Evolutionary conservation across 2,888 invertebrate genomes (phyloP), one percentile per base, ranked within the genome.

Genomic region (Eubasilissa splendida): DNA sequence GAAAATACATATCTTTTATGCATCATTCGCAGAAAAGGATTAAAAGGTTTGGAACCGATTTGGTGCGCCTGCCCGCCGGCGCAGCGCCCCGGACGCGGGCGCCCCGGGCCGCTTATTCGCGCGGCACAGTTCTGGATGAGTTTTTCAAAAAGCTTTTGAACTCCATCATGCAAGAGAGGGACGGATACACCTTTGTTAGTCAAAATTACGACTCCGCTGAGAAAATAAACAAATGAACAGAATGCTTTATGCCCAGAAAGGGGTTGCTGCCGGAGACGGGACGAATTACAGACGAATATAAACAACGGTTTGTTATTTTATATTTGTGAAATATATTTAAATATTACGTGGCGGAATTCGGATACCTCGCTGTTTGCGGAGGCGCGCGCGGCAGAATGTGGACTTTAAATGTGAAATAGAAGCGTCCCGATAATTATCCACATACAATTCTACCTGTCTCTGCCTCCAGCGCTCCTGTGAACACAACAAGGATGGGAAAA

Each of bases 171-270:
- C 80, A 71, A 80, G 73, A 71, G 76, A 63, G 71, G 52, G 68
- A 74, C 14, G 53, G 65, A 73, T 78, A 66, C 75, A 79, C 80
- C 82, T 83, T 83, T 83, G 83, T 83, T 82, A 80, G 77, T 82
- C 82, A 80, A 82, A 83, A 83, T 83, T 82, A 83, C 83, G 80
- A 82, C 83, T 82, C 79, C 80, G 66, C 68, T 68, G 82, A 82
- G 80, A 83, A 83, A 83, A 83, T 83, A 83, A 83, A 83, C 82
- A 82, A 81, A 82, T 80, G 82, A 82, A 80, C 77, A 65, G 78
- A 80, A 80, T 79, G 76, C 73, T 80, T 82, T 80, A 80, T 78
- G 59, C 76, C 73, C 63, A 50, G 52, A 79, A 83, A 83, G 50
- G 83, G 83, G 83, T 82, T 80, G 73, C 66, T 14, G 50, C 78